phyloP scores from a whole-genome alignment of 2,888 invertebrate species.

The Rosalia funebris region DNA sequence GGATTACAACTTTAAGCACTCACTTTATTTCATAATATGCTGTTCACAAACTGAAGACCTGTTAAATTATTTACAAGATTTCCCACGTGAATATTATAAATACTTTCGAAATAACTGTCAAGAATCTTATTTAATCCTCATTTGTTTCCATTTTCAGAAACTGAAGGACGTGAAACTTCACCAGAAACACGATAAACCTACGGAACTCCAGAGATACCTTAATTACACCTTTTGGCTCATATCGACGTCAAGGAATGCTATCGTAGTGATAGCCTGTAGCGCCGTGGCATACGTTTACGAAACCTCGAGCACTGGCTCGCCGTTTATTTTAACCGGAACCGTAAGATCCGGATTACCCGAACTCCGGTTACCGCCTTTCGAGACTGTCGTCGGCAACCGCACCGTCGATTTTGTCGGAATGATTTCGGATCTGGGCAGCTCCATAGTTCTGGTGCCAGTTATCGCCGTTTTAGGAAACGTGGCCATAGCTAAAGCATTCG shows the following conservation, averaged over 20 bases:
- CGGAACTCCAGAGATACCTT: slow-evolving; percentile 61
- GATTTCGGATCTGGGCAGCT: slow-evolving; percentile 84
- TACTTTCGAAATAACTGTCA: no score
- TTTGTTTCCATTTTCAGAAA: slow-evolving; percentile 75
- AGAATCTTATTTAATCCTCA: no score
- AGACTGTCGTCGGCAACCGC: slow-evolving; percentile 70
- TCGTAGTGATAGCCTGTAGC: slow-evolving; percentile 81
- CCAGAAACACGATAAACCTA: slow-evolving; percentile 60
- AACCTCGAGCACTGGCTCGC: slow-evolving; percentile 66
- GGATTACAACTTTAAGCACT: no score
- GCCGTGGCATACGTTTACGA: slow-evolving; percentile 72
- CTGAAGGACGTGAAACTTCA: slow-evolving; percentile 74
- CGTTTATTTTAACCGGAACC: slow-evolving; percentile 79
- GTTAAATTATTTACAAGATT: no score
- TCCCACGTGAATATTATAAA: no score
- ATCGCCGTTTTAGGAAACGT: slow-evolving; percentile 93
- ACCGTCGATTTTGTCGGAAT: slow-evolving; percentile 74
- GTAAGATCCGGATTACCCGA: slow-evolving; percentile 81
- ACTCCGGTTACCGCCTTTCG: slow-evolving; percentile 76
- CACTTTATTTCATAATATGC: no score
- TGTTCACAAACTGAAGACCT: no score
- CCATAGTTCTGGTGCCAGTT: slow-evolving; percentile 86
- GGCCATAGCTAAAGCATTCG: slow-evolving; percentile 95
- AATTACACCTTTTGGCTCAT: slow-evolving; percentile 78
- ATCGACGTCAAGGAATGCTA: slow-evolving; percentile 85